Base-by-base conservation (phyloP, 2,113 vertebrate species). In the Hippocampus comes region DNA sequence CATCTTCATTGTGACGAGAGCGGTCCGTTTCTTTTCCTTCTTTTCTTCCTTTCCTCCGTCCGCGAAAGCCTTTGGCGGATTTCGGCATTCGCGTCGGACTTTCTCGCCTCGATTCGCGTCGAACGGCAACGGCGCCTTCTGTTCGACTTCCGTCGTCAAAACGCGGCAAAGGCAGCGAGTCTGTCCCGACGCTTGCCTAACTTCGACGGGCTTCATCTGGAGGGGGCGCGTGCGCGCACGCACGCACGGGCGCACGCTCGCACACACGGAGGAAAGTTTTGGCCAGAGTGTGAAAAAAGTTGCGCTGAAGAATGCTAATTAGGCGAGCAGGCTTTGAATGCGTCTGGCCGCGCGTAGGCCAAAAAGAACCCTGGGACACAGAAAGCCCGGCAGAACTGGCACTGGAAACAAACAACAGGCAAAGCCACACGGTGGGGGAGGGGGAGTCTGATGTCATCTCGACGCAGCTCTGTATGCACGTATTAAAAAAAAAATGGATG, bases 361-460 rank as follows among this genome's bases (percentile, higher is more conserved):
- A 91, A 87, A 91, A 89, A 90, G 86, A 89, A 89, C 88, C 85
- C 84, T 83, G 85, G 89, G 90, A 92, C 88, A 91, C 87, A 91
- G 89, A 91, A 88, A 90, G 85, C 85, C 64, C 90, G 87, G 84
- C 90, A 88, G 89, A 92, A 91, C 91, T 92, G 91, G 91, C 89
- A 93, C 84, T 84, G 80, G 88, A 91, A 90, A 91, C 88, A 90
- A 90, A 91, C 88, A 86, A 88, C 64, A 86, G 78, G 83, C 83
- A 86, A 86, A 88, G 82, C 67, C 76, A 85, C 76, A 85, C 81
- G 71, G 84, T 85, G 82, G 72, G 78, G 75, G 78, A 88, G 49
- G 42, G 82, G 84, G 30, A 30, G 86, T 88, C 83, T 80, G 77
- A 89, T 84, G 91, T 91, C 90, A 84, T 92, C 90, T 90, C 91